Conservation (phyloP, 2,797 vertebrate genomes). For the Falco biarmicus region DNA sequence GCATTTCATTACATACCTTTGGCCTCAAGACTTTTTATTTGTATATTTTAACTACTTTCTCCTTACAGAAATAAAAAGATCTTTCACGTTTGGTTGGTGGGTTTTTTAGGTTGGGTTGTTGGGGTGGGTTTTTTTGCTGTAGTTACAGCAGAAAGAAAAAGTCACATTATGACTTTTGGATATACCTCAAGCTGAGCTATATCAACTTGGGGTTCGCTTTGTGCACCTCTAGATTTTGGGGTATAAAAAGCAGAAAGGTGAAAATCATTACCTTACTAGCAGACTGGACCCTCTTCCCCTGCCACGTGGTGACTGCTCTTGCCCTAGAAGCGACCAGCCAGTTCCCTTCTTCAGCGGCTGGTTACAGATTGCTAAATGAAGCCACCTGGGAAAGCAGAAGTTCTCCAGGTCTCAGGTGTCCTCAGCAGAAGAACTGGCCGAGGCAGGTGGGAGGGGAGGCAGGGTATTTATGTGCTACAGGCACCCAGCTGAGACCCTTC, state of each 20-base stretch:
- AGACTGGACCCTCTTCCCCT: background rate
- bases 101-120: too few relatives aligned
- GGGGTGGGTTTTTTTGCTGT: background rate
- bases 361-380: background rate
- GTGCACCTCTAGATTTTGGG: background rate
- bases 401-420: background rate
- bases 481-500: slow-evolving; percentile 8
- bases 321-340: background rate
- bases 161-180: background rate
- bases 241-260: background rate
- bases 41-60: background rate
- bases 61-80: background rate
- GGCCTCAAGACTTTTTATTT: background rate
- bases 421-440: background rate
- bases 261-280: background rate
- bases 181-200: background rate
- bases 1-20: background rate
- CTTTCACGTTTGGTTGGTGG: too few relatives aligned
- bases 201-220: background rate
- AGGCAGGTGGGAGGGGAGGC: background rate
- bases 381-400: background rate
- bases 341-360: background rate
- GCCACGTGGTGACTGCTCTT: background rate
- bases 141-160: background rate
- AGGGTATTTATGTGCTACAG: background rate